A percentile compares a stretch with the other conserved stretches of the same genome.
phyloP scores from a whole-genome alignment of 2,797 vertebrate species.

The Huso huso region DNA sequence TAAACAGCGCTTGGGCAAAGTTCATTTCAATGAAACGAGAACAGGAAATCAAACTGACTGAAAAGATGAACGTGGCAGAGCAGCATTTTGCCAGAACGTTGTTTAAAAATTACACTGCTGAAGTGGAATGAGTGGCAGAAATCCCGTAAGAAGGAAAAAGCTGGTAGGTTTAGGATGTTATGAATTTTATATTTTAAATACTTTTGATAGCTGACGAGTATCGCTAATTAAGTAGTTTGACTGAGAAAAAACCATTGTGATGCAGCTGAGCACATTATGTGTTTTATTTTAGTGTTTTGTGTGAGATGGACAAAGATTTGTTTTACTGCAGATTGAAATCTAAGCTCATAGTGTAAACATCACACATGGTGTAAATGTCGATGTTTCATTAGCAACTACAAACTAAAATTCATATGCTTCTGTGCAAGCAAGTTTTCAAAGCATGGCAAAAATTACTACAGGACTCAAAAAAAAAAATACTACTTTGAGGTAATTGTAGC shows the following conservation, averaged over 20 bases:
- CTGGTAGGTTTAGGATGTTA: slow-evolving; percentile 35
- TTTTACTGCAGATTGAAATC: too few relatives aligned
- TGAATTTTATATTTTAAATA: too few relatives aligned
- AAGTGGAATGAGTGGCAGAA: slow-evolving; percentile 45
- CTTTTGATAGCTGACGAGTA: too few relatives aligned
- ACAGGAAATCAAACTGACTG: slow-evolving; percentile 22
- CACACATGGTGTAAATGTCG: too few relatives aligned
- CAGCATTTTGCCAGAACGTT: slow-evolving; percentile 28
- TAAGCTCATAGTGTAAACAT: too few relatives aligned
- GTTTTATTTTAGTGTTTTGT: too few relatives aligned
- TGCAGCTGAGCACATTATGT: slow-evolving; percentile 42
- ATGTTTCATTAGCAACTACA: too few relatives aligned
- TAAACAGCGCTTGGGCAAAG: slow-evolving; percentile 51
- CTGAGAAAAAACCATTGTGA: slow-evolving; percentile 22
- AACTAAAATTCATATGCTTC: slow-evolving; percentile 20
- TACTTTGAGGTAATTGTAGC: slow-evolving; percentile 51
- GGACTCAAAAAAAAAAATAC: slow-evolving; percentile 45
- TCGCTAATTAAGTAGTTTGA: neutral
- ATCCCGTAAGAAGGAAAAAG: slow-evolving; percentile 30
- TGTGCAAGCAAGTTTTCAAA: slow-evolving; percentile 37
- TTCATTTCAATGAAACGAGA: slow-evolving; percentile 38
- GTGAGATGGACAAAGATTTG: too few relatives aligned
- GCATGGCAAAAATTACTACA: slow-evolving; percentile 42
- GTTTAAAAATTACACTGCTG: slow-evolving; percentile 26
- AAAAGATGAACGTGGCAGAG: slow-evolving; percentile 39